Evolutionary conservation across 2,888 invertebrate species (phyloP).

Genomic region (Drosophila algonquin): DNA sequence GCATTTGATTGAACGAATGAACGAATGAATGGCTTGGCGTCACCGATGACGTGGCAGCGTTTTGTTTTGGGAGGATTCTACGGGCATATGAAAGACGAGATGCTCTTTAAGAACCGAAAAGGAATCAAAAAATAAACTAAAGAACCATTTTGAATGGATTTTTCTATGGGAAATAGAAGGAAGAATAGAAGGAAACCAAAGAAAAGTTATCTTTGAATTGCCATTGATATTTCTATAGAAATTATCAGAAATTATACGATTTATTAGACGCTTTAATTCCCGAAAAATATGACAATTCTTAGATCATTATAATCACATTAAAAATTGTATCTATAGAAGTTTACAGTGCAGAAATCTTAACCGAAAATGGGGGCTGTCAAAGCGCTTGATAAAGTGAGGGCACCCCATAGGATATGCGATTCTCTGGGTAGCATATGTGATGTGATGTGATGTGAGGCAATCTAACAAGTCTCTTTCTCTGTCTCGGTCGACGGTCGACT

Average conservation of each 20-base stretch:
- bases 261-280: too few relatives aligned
- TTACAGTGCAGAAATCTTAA: too few relatives aligned
- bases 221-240: not conserved
- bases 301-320: too few relatives aligned
- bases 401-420: not conserved
- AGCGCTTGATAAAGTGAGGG: not conserved
- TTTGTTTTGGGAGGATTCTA: not conserved
- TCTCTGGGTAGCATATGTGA: slow-evolving; percentile 17
- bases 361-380: not conserved
- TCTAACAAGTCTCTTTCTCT: slow-evolving; percentile 31
- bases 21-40: too few relatives aligned
- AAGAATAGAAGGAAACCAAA: too few relatives aligned
- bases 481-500: not conserved
- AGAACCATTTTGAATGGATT: too few relatives aligned
- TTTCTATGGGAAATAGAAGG: too few relatives aligned
- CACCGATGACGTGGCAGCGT: slow-evolving; percentile 34
- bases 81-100: not conserved
- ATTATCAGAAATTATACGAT: too few relatives aligned
- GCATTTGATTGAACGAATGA: slow-evolving; percentile 64
- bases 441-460: slow-evolving; percentile 28
- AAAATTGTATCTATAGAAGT: not conserved
- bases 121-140: too few relatives aligned
- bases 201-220: too few relatives aligned
- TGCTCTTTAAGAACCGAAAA: not conserved
- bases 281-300: too few relatives aligned